A percentile compares a stretch with the other conserved stretches of the same genome.
Evolutionary conservation across 2,888 invertebrate genomes (phyloP).

Genomic region (Metacarcinus magister): DNA sequence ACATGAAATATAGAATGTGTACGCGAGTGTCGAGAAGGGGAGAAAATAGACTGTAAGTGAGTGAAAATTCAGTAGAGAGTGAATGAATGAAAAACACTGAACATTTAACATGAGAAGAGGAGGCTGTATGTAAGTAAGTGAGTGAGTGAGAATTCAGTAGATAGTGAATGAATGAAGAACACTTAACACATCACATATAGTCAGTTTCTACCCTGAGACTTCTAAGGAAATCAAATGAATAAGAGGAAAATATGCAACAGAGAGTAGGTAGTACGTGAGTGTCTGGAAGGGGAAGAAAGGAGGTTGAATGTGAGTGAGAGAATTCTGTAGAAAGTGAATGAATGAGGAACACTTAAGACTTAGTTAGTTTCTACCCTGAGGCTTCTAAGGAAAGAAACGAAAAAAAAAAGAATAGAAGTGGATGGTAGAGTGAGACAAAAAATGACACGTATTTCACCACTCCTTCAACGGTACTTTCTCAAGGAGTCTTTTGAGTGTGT

Average conservation of each 20-base stretch:
- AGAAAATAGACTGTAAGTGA: neutral
- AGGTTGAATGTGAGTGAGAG: neutral
- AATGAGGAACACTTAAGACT: neutral
- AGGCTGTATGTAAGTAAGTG: conserved; percentile 36
- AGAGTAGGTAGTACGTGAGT: neutral
- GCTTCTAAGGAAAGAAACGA: neutral
- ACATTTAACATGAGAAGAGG: no score
- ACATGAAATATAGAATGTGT: neutral
- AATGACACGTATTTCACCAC: neutral
- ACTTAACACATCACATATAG: neutral
- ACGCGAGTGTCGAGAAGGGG: neutral
- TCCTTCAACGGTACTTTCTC: neutral
- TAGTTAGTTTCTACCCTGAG: neutral
- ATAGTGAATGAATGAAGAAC: neutral
- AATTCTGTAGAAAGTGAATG: neutral
- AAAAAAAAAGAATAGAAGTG: neutral
- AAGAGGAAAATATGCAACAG: neutral
- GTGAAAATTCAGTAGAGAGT: neutral
- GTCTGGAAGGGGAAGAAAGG: neutral
- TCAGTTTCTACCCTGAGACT: no score
- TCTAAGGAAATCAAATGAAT: no score
- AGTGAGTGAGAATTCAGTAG: neutral
- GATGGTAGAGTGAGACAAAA: neutral
- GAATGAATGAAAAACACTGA: neutral
- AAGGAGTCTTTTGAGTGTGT: no score